These are phyloP conservation scores for Heteromormyrus szaboi DNA, from an alignment of 2,797 vertebrate species.

Conservation along the genomic window DNA sequence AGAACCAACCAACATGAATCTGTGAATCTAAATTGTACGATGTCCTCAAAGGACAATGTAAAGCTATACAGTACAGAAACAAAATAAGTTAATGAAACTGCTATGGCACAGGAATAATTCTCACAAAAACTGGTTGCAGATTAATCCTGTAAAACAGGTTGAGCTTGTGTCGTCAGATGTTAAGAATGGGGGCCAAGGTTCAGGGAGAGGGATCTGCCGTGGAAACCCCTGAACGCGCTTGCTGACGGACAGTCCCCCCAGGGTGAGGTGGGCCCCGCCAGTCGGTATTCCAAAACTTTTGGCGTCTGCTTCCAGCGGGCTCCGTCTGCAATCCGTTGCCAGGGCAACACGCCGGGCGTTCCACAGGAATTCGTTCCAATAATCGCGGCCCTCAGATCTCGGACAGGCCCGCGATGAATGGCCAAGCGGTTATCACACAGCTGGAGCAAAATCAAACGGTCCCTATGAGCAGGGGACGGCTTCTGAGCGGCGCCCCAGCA, in stretches of 20 bases:
- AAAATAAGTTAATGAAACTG: neutral
- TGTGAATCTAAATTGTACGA: neutral
- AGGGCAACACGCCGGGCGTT: conserved; percentile 61
- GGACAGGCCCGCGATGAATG: conserved; percentile 62
- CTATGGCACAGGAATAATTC: neutral
- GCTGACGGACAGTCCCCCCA: neutral
- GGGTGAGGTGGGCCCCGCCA: neutral
- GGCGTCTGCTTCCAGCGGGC: conserved; percentile 39
- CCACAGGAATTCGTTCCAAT: conserved; percentile 64
- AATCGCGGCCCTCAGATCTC: conserved; percentile 66
- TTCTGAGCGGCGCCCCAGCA: neutral
- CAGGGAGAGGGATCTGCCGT: neutral
- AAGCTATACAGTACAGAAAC: neutral
- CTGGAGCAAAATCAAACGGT: conserved; percentile 54
- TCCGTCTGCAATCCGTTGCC: conserved; percentile 50
- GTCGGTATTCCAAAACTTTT: conserved; percentile 40
- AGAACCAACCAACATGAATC: neutral
- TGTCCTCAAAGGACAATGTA: neutral
- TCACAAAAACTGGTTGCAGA: neutral
- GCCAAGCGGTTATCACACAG: conserved; percentile 65
- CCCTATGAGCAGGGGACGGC: conserved; percentile 8
- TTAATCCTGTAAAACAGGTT: neutral
- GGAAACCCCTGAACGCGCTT: neutral
- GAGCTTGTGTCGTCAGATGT: neutral
- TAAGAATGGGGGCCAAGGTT: neutral